Evolutionary conservation across 2,113 vertebrate genomes (phyloP).

Genomic region (Mesitornis unicolor): DNA sequence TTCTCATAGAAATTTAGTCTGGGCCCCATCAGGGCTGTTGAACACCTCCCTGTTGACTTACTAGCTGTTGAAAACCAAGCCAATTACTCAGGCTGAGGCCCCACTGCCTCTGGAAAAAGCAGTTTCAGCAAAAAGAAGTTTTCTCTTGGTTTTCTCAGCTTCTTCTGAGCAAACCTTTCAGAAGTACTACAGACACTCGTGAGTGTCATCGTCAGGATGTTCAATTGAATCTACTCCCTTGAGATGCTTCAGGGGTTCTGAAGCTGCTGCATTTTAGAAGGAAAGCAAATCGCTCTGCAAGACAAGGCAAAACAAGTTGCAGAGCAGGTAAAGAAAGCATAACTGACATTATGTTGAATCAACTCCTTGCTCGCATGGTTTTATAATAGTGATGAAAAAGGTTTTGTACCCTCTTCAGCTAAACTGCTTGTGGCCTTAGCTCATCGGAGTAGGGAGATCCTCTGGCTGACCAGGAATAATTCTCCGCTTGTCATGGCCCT

Average conservation of each 20-base stretch:
- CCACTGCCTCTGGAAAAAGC: not conserved
- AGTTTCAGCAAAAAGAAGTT: not conserved
- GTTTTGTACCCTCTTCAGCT: not conserved
- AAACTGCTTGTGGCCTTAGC: not conserved
- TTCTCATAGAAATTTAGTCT: not conserved
- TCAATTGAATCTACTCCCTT: not conserved
- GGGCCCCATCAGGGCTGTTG: not conserved
- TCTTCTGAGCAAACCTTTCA: not conserved
- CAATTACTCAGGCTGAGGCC: not conserved
- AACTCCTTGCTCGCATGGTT: not conserved
- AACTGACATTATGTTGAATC: not conserved
- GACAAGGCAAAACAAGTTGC: not conserved
- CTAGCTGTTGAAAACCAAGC: not conserved
- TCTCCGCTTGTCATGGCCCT: not conserved
- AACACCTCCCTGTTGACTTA: not conserved
- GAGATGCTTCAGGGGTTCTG: not conserved
- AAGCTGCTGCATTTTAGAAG: not conserved
- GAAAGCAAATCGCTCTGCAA: not conserved
- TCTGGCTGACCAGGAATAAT: not conserved
- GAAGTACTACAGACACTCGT: not conserved
- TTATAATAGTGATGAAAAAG: not conserved
- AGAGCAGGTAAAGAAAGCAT: not conserved
- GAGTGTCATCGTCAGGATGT: not conserved
- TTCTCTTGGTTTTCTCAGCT: not conserved
- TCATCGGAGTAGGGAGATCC: not conserved